Percentiles rank a stretch among this genome's conserved stretches.
Conservation (phyloP, 1,140 invertebrate species). For the Dufourea novaeangliae region DNA sequence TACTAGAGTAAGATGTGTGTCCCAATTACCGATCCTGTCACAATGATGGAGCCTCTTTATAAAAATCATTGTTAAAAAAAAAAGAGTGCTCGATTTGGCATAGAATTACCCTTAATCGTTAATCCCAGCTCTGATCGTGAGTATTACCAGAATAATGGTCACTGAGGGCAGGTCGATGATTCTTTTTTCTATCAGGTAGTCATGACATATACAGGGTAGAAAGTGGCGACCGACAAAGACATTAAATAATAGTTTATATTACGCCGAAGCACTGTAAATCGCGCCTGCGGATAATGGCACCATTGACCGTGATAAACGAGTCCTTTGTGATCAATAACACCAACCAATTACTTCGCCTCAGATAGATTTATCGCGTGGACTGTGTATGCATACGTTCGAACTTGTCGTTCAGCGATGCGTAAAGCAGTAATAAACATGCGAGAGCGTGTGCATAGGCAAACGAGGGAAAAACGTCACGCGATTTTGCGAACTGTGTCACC, state of each 20-base stretch:
- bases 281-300: conserved; percentile 34
- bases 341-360: conserved; percentile 49
- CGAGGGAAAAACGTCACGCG: no score
- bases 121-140: conserved; percentile 1
- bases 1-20: no score
- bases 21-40: no score
- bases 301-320: conserved; percentile 52
- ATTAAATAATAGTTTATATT: conserved; percentile 38
- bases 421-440: conserved; percentile 51
- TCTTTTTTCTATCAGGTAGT: not conserved
- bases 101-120: no score
- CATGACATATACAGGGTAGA: not conserved
- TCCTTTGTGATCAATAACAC: conserved; percentile 51
- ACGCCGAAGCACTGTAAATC: conserved; percentile 15
- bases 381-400: conserved; percentile 30
- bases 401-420: conserved; percentile 45
- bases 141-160: not conserved
- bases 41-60: no score
- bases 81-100: no score
- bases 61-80: no score
- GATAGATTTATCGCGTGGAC: conserved; percentile 40
- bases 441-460: conserved; percentile 5
- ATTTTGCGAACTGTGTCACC: no score
- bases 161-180: no score
- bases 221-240: conserved; percentile 20